Evolutionary conservation across 2,797 vertebrate genomes (phyloP).

Genomic region (Molossus molossus): DNA sequence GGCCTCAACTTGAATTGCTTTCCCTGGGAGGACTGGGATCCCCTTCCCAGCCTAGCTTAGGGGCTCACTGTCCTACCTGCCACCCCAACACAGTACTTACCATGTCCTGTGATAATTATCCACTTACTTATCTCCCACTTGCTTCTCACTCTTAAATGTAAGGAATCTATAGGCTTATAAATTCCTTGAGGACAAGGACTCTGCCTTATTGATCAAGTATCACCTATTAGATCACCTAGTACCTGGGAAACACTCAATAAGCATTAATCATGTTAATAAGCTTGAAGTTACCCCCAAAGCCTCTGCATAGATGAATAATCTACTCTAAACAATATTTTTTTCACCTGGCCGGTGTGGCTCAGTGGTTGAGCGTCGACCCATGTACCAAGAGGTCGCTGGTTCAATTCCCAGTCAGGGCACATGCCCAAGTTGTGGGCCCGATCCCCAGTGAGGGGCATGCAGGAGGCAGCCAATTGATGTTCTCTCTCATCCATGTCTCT

Average conservation of each 20-base stretch:
- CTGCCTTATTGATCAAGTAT: background rate
- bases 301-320: background rate
- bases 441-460: no score
- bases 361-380: no score
- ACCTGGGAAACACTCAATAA: background rate
- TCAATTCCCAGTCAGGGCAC: no score
- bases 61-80: background rate
- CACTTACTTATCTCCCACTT: background rate
- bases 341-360: no score
- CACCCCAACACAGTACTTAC: no score
- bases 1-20: background rate
- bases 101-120: background rate
- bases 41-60: background rate
- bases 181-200: background rate
- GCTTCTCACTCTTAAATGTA: background rate
- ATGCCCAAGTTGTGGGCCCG: no score
- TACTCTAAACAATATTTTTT: background rate
- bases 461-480: no score
- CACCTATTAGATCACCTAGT: background rate
- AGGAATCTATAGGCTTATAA: background rate
- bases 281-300: background rate
- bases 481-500: no score
- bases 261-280: background rate
- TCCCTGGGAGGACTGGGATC: background rate
- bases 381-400: no score